Evolutionary conservation across 2,113 vertebrate genomes (phyloP).

Genomic region (Martes martes): DNA sequence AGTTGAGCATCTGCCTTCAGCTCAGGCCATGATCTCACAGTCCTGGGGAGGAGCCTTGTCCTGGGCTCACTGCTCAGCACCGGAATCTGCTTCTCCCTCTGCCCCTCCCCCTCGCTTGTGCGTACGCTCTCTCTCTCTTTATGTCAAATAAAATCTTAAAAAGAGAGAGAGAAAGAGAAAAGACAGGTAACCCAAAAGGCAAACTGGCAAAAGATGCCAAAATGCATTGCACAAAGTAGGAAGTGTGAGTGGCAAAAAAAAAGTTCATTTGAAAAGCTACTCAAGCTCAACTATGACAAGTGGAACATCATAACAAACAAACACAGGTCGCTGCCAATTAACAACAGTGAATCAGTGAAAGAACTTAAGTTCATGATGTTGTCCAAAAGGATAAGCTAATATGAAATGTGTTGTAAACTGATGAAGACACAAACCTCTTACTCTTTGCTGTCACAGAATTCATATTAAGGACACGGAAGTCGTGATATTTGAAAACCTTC

Average conservation of each 20-base stretch:
- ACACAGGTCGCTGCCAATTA: not conserved
- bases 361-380: not conserved
- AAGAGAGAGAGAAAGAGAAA: not conserved
- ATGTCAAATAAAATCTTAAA: not conserved
- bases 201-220: not conserved
- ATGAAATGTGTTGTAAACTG: not conserved
- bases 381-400: not conserved
- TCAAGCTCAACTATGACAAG: not conserved
- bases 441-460: not conserved
- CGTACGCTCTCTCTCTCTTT: not conserved
- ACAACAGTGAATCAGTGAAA: not conserved
- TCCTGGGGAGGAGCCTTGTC: not conserved
- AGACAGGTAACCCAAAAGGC: not conserved
- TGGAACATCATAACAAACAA: not conserved
- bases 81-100: not conserved
- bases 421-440: not conserved
- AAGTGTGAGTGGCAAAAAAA: not conserved
- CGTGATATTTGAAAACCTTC: not conserved
- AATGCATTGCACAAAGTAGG: not conserved
- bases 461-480: not conserved
- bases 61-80: not conserved
- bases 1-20: not conserved
- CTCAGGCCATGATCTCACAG: not conserved
- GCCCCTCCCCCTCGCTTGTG: not conserved
- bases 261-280: not conserved